A percentile compares a stretch with the other conserved stretches of the same genome.
These are phyloP conservation scores for Ctenomys sociabilis DNA, from an alignment of 2,113 vertebrate species.

Conservation along the genomic window DNA sequence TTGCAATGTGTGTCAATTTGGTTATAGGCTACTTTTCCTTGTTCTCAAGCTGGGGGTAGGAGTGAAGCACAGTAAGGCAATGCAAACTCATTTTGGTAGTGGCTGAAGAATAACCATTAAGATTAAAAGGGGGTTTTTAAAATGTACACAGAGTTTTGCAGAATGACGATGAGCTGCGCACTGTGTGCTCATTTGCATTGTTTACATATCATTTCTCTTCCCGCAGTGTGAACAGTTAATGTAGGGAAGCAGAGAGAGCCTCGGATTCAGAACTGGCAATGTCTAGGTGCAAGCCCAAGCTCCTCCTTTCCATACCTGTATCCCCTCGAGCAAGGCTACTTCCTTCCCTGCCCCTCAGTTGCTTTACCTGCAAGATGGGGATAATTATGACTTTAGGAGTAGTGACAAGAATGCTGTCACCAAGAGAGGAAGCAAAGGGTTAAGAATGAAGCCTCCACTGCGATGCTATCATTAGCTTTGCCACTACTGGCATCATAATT, in stretches of 20 bases:
- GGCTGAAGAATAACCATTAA: conserved; percentile 56
- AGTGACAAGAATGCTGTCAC: too few species aligned
- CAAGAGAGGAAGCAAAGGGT: background rate
- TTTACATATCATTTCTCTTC: conserved; percentile 50
- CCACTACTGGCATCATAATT: background rate
- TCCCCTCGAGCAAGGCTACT: background rate
- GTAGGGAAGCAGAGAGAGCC: background rate
- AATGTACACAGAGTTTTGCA: conserved; percentile 30
- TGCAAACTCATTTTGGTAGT: conserved; percentile 51
- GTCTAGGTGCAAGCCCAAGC: background rate
- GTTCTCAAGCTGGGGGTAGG: conserved; percentile 38
- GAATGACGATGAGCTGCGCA: conserved; percentile 43
- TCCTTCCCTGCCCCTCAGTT: background rate
- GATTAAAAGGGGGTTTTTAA: conserved; percentile 42
- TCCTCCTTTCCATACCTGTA: background rate
- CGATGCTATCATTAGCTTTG: background rate
- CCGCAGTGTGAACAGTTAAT: conserved; percentile 44
- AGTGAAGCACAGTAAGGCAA: conserved; percentile 5
- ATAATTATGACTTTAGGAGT: background rate
- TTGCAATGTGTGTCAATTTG: conserved; percentile 54
- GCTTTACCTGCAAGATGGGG: background rate
- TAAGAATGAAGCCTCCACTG: background rate
- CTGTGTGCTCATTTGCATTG: conserved; percentile 50
- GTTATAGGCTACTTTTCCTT: conserved; percentile 60
- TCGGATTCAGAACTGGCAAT: background rate